phyloP scores from a whole-genome alignment of 2,113 vertebrate species.

The Psittacara wagleri region DNA sequence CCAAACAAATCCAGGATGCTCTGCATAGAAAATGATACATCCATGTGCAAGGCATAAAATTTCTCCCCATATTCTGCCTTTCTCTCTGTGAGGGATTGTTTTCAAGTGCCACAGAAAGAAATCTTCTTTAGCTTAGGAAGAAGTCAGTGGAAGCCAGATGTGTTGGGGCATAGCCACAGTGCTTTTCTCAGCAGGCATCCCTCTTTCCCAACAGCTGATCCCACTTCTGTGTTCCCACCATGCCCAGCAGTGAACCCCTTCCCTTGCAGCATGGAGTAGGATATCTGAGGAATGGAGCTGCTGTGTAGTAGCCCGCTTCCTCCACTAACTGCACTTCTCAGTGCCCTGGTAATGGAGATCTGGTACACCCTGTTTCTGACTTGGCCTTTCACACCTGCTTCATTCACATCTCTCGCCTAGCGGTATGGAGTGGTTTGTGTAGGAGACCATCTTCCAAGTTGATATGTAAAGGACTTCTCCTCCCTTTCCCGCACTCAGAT shows the following conservation, averaged over 20 bases:
- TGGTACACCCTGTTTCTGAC: rapidly evolving
- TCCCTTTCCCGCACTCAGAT: not conserved
- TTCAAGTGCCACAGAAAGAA: not conserved
- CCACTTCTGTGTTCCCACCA: rapidly evolving
- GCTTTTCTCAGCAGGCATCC: not conserved
- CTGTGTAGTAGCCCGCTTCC: rapidly evolving
- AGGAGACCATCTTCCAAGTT: not conserved
- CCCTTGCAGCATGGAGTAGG: not conserved
- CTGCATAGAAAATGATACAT: not conserved
- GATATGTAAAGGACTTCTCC: not conserved
- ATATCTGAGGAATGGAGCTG: not conserved
- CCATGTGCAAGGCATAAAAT: not conserved
- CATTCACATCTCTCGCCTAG: not conserved
- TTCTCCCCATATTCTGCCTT: not conserved
- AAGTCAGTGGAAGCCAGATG: not conserved
- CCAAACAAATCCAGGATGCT: not conserved
- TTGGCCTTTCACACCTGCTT: not conserved
- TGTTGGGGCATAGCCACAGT: rapidly evolving
- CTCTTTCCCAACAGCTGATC: not conserved
- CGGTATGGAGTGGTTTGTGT: not conserved
- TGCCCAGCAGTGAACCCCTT: not conserved
- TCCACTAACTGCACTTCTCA: not conserved
- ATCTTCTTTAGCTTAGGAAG: not conserved
- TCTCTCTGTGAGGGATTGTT: not conserved
- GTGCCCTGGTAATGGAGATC: not conserved